Conservation (phyloP, 2,797 vertebrate species). For the Acrossocheilus fasciatus region DNA sequence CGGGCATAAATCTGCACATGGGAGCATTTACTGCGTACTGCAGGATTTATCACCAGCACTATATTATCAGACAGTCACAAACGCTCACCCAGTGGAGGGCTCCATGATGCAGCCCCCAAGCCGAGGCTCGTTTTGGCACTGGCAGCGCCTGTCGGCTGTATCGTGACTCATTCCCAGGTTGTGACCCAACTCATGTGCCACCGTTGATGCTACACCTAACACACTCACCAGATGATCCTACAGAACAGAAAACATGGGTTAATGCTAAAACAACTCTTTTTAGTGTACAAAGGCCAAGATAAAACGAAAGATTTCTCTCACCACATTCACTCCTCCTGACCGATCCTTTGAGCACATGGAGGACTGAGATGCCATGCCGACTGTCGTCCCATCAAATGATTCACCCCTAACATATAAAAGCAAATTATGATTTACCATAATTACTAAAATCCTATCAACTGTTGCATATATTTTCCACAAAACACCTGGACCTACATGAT, state of each 20-base stretch:
- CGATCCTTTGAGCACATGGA: slow-evolving; percentile 88
- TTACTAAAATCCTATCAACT: not conserved
- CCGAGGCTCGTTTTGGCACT: slow-evolving; percentile 79
- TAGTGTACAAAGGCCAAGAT: not conserved
- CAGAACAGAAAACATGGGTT: not conserved
- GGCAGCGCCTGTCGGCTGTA: slow-evolving; percentile 76
- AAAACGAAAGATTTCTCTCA: slow-evolving; percentile 68
- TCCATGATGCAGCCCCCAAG: slow-evolving; percentile 95
- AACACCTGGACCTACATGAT: slow-evolving; percentile 77
- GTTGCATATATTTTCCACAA: not conserved
- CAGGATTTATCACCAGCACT: not conserved
- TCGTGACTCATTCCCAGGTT: slow-evolving; percentile 92
- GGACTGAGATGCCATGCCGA: slow-evolving; percentile 88
- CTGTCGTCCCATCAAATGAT: slow-evolving; percentile 81
- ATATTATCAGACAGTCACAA: not conserved
- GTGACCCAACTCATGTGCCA: slow-evolving; percentile 93
- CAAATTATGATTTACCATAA: slow-evolving; percentile 1
- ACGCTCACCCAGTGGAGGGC: slow-evolving; percentile 85
- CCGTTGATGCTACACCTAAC: slow-evolving; percentile 87
- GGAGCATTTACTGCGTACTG: not conserved
- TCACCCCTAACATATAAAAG: slow-evolving; percentile 73
- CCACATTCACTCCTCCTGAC: slow-evolving; percentile 91
- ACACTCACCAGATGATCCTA: slow-evolving; percentile 92
- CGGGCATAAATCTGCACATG: slow-evolving; percentile 84
- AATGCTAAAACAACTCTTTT: not conserved